phyloP scores from a whole-genome alignment of 1,140 invertebrate genomes.

The Ips nitidus region DNA sequence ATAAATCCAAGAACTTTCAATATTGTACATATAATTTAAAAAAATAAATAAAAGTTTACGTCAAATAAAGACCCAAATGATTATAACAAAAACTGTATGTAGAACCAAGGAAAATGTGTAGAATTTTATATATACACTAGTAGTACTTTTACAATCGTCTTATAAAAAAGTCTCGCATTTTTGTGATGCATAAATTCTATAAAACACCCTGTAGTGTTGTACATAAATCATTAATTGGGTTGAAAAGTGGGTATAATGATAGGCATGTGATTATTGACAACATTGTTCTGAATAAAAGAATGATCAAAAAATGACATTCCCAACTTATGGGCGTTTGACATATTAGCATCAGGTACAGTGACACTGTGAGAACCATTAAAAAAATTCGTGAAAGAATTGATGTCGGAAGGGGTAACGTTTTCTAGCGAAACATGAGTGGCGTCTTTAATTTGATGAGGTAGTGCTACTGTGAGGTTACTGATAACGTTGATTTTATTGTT shows the following conservation, averaged over 20 bases:
- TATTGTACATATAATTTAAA: too few relatives aligned
- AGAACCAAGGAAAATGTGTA: too few relatives aligned
- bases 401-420: constrained; percentile 41
- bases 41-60: too few relatives aligned
- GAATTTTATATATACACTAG: too few relatives aligned
- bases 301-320: constrained; percentile 52
- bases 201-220: too few relatives aligned
- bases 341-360: constrained; percentile 49
- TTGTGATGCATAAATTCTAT: too few relatives aligned
- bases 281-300: constrained; percentile 48
- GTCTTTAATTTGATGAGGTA: constrained; percentile 44
- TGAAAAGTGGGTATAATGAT: constrained; percentile 52
- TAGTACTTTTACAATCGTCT: too few relatives aligned
- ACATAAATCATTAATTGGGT: constrained; percentile 42
- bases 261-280: constrained; percentile 50
- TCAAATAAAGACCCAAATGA: too few relatives aligned
- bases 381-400: constrained; percentile 38
- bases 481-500: constrained; percentile 24
- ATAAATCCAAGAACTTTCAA: too few relatives aligned
- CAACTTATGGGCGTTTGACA: constrained; percentile 48
- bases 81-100: too few relatives aligned
- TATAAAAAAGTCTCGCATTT: too few relatives aligned
- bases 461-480: constrained; percentile 18
- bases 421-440: constrained; percentile 42
- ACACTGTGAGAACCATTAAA: constrained; percentile 45